Evolutionary conservation across 2,797 vertebrate species (phyloP), one percentile per base, ranked within the genome.

Genomic region (Enteromius thamalakanensis): DNA sequence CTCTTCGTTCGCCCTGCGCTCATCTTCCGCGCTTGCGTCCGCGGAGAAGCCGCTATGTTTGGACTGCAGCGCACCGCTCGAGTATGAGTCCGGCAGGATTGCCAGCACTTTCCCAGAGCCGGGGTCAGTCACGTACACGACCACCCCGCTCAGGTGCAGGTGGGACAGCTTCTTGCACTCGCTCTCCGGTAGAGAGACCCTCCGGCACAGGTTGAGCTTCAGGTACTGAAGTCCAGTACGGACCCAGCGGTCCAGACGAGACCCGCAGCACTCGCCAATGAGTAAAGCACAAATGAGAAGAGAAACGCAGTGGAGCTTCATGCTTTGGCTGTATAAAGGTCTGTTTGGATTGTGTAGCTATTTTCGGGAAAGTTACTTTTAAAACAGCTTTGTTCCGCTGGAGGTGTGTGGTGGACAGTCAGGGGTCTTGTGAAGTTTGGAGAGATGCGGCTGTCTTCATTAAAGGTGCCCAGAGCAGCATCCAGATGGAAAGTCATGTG

Each of bases 41-140:
- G 86, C 23, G 2, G 87, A 23, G 74, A 89, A 90, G 69, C 70
- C 85, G 83, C 29, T 87, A 77, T 85, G 77, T 65, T 93, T 93
- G 53, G 92, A 93, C 76, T 87, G 86, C 55, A 81, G 15, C 23
- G 65, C 69, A 45, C 88, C 88, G 0, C 81, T 74, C 0, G 92
- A 90, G n/a, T 89, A 85, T 2, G 92, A 95, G 89, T 96, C 95
- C 0, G 95, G 95, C 32, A 95, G 92, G 71, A 96, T 91, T 75
- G 94, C 93, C 47, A 94, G 45, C 34, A 96, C 93, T 88, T 95
- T 96, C 19, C 93, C 93, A 0, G 93, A 76, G 51, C 76, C 86
- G 3, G 83, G 91, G 87, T 94, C 93, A 0, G 94, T 94, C 15
- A 90, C 89, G 42, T 95, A 95, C 6, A 95, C 94, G 0, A 93